Base-by-base conservation (phyloP, 2,888 invertebrate genomes). In the Drosophila leonis region DNA sequence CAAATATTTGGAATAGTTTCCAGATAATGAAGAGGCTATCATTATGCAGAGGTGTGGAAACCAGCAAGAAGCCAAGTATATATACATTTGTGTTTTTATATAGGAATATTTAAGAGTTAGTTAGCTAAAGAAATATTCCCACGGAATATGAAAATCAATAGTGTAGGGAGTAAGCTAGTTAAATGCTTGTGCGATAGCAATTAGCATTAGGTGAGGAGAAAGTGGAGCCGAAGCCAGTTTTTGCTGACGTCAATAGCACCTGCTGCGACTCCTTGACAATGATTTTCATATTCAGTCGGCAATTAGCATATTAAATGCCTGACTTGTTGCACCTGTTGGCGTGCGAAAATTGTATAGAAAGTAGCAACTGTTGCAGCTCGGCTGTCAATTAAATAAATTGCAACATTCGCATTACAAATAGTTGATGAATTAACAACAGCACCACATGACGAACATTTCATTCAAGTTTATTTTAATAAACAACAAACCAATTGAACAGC, bases 331-430 rank as follows among this genome's bases (percentile, higher is more conserved):
- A 52, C 51, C 20, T 44, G 44, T 46, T 59, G 51, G 44, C 33
- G 12, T 42, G 57, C 13, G 27, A 66, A 49, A 42, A 15, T 24
- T 9, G n/a, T 9, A 9, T 12, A 6, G 24, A 9, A 37, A 24
- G 8, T 0, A 15, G 31, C 63, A 69, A 42, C 29, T 52, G 54
- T 29, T 29, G 35, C 35, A 10, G 57, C 20, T 1, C 18, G 46
- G 24, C 27, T 27, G 48, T 39, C 46, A 42, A 75, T 59, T 63
- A 49, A 49, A 33, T 70, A 20, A 46, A 76, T 76, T 33, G 51
- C 51, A 46, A 33, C 8, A 18, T n/a, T 37, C 29, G 44, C 37
- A 33, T n/a, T 35, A 15, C 6, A 46, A 56, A 52, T 39, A 29
- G 33, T 48, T 68, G 6, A 60, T 42, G 48, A 20, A 48, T 24